phyloP scores from a whole-genome alignment of 2,797 vertebrate species.

The Poeciliopsis turneri region DNA sequence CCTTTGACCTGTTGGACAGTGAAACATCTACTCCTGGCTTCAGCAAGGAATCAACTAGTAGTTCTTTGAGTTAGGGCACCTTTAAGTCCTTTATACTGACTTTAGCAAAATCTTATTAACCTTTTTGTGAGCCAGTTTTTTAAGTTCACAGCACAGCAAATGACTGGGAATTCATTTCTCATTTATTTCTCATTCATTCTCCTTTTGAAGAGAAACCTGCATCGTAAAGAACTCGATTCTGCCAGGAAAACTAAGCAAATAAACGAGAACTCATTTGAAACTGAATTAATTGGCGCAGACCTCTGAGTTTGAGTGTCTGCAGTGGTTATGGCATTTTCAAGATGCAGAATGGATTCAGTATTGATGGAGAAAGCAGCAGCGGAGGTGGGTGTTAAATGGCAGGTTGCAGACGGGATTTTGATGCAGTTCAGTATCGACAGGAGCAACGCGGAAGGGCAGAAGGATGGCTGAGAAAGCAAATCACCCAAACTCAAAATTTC shows the following conservation, averaged over 20 bases:
- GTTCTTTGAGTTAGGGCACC: too few relatives aligned
- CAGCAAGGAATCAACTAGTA: too few relatives aligned
- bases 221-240: constrained; percentile 57
- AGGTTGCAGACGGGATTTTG: constrained; percentile 78
- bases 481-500: neutral
- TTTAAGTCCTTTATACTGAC: too few relatives aligned
- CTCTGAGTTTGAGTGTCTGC: constrained; percentile 73
- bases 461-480: constrained; percentile 12
- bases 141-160: neutral
- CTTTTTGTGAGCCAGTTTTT: neutral
- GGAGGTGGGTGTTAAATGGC: constrained; percentile 74
- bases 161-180: neutral
- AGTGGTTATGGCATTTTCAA: constrained; percentile 71
- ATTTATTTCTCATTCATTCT: neutral
- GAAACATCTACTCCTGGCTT: too few relatives aligned
- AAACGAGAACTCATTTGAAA: neutral
- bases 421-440: constrained; percentile 70
- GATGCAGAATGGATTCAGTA: constrained; percentile 49
- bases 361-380: constrained; percentile 51
- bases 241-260: constrained; percentile 68
- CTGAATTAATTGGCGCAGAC: constrained; percentile 67
- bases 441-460: constrained; percentile 75
- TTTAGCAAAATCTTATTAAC: constrained; percentile 3
- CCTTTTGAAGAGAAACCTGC: neutral
- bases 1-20: too few relatives aligned